A percentile compares a stretch with the other conserved stretches of the same genome.
Conservation (phyloP, 2,888 invertebrate species). For the Yponomeuta evonymella region DNA sequence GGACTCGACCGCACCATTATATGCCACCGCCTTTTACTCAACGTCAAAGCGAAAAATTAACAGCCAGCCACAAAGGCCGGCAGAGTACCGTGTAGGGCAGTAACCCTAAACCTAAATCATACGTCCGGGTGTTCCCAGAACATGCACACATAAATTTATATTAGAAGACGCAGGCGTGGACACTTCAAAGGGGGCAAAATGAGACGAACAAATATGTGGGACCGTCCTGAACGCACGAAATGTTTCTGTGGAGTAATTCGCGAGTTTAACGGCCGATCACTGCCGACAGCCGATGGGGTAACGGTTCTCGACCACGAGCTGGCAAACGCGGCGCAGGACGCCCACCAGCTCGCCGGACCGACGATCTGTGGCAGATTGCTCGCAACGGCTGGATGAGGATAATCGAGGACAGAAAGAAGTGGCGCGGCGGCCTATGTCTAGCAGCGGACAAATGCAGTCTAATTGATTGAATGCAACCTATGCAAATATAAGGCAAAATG, state of each 20-base stretch:
- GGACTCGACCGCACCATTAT: background rate
- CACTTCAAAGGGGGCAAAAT: conserved; percentile 32
- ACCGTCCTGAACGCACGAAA: background rate
- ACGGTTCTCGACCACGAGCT: too few species aligned
- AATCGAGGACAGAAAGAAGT: too few species aligned
- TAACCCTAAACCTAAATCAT: conserved; percentile 31
- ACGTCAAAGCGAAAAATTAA: background rate
- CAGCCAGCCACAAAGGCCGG: background rate
- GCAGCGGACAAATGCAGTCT: too few species aligned
- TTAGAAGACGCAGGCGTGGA: conserved; percentile 36
- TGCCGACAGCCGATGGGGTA: too few species aligned
- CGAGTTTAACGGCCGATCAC: too few species aligned
- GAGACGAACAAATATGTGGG: conserved; percentile 16
- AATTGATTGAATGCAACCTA: too few species aligned
- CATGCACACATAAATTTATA: conserved; percentile 34
- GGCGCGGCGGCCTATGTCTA: too few species aligned
- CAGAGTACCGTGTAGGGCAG: background rate
- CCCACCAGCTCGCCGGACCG: too few species aligned
- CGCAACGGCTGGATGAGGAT: too few species aligned
- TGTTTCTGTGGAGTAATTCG: background rate
- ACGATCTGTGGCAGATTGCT: too few species aligned
- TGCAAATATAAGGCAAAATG: too few species aligned
- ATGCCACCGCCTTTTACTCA: background rate
- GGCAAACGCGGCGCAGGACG: too few species aligned
- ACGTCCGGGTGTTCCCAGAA: conserved; percentile 28